Percentiles rank a stretch among this genome's conserved stretches.
These are phyloP conservation scores for Rotaria magnacalcarata DNA, from an alignment of 2,888 invertebrate genomes.

Conservation along the genomic window DNA sequence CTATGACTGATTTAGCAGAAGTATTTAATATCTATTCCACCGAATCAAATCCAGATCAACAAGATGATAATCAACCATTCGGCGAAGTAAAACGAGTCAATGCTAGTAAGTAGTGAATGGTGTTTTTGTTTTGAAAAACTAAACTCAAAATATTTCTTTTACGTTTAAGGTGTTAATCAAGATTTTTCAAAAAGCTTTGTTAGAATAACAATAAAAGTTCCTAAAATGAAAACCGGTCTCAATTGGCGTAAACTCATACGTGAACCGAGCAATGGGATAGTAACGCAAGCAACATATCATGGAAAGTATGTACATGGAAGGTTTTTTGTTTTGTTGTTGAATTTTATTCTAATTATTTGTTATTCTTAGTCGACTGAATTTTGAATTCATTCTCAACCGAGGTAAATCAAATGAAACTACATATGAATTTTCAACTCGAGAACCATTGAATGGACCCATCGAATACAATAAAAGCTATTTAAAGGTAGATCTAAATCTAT, in stretches of 20 bases:
- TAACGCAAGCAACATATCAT: constrained; percentile 33
- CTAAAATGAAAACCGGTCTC: constrained; percentile 39
- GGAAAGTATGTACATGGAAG: constrained; percentile 17
- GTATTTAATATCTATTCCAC: constrained; percentile 11
- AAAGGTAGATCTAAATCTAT: constrained; percentile 7
- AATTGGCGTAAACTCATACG: constrained; percentile 27
- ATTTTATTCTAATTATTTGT: not conserved
- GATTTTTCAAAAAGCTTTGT: constrained; percentile 41
- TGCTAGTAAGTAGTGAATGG: constrained; percentile 8
- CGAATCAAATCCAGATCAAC: not conserved
- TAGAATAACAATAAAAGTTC: constrained; percentile 38
- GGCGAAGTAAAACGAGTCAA: not conserved
- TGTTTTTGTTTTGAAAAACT: too few relatives aligned
- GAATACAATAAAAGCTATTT: constrained; percentile 44
- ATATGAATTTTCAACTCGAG: constrained; percentile 38
- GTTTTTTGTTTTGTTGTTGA: not conserved
- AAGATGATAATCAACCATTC: not conserved
- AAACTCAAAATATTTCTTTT: not conserved
- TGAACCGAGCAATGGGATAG: constrained; percentile 10
- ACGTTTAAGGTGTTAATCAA: constrained; percentile 40
- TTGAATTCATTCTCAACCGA: constrained; percentile 43
- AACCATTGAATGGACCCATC: constrained; percentile 39
- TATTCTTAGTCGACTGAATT: constrained; percentile 24
- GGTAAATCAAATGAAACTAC: constrained; percentile 38
- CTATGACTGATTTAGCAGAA: not conserved